Conservation (phyloP, 2,797 vertebrate species). For the Brachymystax lenok region DNA sequence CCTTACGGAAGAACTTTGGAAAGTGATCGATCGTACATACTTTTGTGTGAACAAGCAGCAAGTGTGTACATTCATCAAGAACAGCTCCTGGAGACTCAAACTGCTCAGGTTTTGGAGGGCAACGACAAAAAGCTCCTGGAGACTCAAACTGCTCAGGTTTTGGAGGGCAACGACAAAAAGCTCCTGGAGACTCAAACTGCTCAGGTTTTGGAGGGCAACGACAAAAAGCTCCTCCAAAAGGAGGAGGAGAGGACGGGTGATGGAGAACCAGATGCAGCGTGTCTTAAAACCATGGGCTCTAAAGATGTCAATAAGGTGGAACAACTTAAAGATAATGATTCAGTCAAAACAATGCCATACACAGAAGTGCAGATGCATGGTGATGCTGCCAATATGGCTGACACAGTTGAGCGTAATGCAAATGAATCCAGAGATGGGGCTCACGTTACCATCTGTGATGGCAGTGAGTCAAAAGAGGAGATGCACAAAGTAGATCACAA, state of each 20-base stretch:
- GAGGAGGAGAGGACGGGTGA: background rate
- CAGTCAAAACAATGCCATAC: background rate
- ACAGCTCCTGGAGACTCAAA: constrained; percentile 4
- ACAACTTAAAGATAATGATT: constrained; percentile 21
- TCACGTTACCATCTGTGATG: background rate
- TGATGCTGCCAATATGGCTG: constrained; percentile 17
- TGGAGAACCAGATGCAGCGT: constrained; percentile 19
- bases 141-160: background rate
- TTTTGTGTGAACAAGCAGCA: constrained; percentile 38
- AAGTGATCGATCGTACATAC: constrained; percentile 34
- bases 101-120: constrained; percentile 15
- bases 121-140: background rate
- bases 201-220: constrained; percentile 14
- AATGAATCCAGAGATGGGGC: constrained; percentile 24
- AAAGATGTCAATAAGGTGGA: constrained; percentile 26
- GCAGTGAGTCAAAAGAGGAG: background rate
- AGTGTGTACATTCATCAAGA: constrained; percentile 31
- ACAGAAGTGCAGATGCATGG: constrained; percentile 12
- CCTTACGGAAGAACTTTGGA: constrained; percentile 30
- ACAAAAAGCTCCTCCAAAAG: background rate
- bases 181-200: background rate
- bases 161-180: too few relatives aligned
- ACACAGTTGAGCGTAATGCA: constrained; percentile 11
- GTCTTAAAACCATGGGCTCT: constrained; percentile 8
- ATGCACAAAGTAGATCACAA: constrained; percentile 2